Conservation (phyloP, 2,888 invertebrate genomes). For the Zygothrica quintamaculata region DNA sequence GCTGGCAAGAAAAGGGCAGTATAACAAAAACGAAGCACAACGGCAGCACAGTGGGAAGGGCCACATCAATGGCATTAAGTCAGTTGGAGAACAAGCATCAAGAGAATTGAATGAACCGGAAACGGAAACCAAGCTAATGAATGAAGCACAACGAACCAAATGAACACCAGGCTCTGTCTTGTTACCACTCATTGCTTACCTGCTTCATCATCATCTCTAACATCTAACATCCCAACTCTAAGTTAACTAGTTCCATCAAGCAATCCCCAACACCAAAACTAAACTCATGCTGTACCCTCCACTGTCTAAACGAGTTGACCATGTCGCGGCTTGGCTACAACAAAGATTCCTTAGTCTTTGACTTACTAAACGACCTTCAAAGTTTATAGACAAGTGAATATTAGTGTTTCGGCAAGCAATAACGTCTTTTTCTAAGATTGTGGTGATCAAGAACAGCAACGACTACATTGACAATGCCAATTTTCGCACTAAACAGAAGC, state of each 20-base stretch:
- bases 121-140: slow-evolving; percentile 78
- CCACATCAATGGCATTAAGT: slow-evolving; percentile 72
- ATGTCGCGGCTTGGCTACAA: slow-evolving; percentile 4
- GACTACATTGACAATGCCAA: slow-evolving; percentile 19
- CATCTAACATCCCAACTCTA: neutral
- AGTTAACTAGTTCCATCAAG: neutral
- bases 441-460: slow-evolving; percentile 13
- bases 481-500: slow-evolving; percentile 9
- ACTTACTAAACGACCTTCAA: slow-evolving; percentile 59
- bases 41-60: slow-evolving; percentile 39
- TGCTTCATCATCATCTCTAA: too few species aligned
- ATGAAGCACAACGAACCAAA: slow-evolving; percentile 74
- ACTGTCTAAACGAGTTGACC: slow-evolving; percentile 32
- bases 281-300: slow-evolving; percentile 44
- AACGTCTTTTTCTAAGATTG: slow-evolving; percentile 5
- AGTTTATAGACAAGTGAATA: slow-evolving; percentile 46
- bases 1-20: slow-evolving; percentile 22
- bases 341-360: slow-evolving; percentile 5
- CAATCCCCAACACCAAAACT: slow-evolving; percentile 23
- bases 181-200: too few species aligned
- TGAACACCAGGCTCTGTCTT: slow-evolving; percentile 50
- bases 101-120: slow-evolving; percentile 76
- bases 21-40: slow-evolving; percentile 34
- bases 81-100: slow-evolving; percentile 59
- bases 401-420: slow-evolving; percentile 20